These are phyloP conservation scores for Esox lucius DNA, from an alignment of 2,797 vertebrate species.

Conservation along the genomic window DNA sequence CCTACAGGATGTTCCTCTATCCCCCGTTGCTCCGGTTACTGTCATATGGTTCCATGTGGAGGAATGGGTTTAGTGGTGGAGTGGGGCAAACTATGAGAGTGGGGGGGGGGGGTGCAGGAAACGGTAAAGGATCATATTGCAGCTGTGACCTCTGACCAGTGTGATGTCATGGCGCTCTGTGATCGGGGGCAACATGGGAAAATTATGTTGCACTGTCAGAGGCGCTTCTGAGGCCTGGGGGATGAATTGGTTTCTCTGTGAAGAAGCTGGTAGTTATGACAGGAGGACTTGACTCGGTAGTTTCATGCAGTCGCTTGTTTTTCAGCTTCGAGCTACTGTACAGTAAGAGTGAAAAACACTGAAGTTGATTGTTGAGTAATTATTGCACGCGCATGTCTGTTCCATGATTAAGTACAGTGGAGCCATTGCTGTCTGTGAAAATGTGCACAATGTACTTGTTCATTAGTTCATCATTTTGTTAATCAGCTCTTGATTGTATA, in stretches of 20 bases:
- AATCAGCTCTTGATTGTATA: neutral
- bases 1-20: constrained; percentile 19
- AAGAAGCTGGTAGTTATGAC: constrained; percentile 20
- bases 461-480: neutral
- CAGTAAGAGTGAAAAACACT: neutral
- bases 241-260: constrained; percentile 30
- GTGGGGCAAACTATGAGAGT: constrained; percentile 13
- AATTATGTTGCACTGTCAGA: constrained; percentile 14
- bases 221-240: neutral
- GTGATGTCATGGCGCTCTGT: constrained; percentile 45
- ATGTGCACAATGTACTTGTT: neutral
- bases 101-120: constrained; percentile 32
- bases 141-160: constrained; percentile 54
- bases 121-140: constrained; percentile 38
- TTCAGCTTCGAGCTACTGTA: neutral
- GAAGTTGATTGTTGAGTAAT: neutral
- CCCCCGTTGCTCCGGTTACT: constrained; percentile 21
- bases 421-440: neutral
- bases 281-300: constrained; percentile 27
- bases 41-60: constrained; percentile 1
- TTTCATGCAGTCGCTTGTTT: neutral
- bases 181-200: constrained; percentile 43
- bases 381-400: neutral
- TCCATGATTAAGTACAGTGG: neutral
- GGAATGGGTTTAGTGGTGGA: constrained; percentile 14